These are phyloP conservation scores for Battus philenor DNA, from an alignment of 1,140 invertebrate species.

Conservation along the genomic window DNA sequence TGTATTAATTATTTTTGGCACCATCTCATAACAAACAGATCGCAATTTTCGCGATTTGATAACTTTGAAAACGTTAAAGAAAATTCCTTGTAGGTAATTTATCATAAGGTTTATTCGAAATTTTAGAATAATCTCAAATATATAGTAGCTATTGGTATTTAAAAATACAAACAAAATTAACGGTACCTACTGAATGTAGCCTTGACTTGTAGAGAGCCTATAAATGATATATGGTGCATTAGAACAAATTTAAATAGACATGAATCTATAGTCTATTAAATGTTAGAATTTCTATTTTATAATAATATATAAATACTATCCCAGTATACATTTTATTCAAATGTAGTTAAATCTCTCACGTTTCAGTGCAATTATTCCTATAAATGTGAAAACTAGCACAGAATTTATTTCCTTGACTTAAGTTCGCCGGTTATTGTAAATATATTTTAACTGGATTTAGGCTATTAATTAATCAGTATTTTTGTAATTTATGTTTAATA, in stretches of 20 bases:
- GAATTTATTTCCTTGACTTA: slow-evolving; percentile 32
- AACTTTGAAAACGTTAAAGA: too few species aligned
- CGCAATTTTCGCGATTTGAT: too few species aligned
- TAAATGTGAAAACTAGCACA: slow-evolving; percentile 6
- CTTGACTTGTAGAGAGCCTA: slow-evolving; percentile 57
- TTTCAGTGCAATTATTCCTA: slow-evolving; percentile 39
- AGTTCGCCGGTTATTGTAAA: slow-evolving; percentile 59
- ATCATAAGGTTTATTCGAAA: too few species aligned
- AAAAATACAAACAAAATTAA: slow-evolving; percentile 29
- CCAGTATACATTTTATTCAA: slow-evolving; percentile 36
- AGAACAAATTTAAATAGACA: slow-evolving; percentile 33
- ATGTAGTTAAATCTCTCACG: slow-evolving; percentile 20
- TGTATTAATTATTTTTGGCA: too few species aligned
- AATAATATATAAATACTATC: slow-evolving; percentile 26
- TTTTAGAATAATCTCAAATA: too few species aligned
- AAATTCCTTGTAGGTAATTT: too few species aligned
- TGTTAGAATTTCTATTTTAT: slow-evolving; percentile 42
- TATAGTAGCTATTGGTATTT: slow-evolving; percentile 20
- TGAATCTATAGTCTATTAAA: slow-evolving; percentile 43
- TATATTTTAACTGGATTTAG: slow-evolving; percentile 60
- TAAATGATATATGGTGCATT: slow-evolving; percentile 47
- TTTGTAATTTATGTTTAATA: slow-evolving; percentile 71
- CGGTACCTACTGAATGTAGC: slow-evolving; percentile 60
- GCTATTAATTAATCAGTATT: slow-evolving; percentile 69
- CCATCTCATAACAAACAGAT: too few species aligned